Percentiles rank a stretch among this genome's conserved stretches.
Evolutionary conservation across 2,888 invertebrate genomes (phyloP).

Genomic region (Ophion ellenae): DNA sequence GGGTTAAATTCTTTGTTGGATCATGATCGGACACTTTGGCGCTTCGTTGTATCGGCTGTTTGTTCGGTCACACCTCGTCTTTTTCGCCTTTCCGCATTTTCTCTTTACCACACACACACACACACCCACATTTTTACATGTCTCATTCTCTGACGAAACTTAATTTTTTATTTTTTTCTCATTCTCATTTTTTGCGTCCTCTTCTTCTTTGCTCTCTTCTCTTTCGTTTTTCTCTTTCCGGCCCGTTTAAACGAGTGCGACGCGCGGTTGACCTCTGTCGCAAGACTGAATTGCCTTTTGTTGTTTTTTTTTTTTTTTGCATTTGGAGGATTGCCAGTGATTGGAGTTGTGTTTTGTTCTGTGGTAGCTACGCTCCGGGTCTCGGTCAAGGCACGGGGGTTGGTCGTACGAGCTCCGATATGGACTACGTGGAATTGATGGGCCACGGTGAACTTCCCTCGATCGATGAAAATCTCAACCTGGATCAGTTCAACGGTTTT

Average conservation of each 20-base stretch:
- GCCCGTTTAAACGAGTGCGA: slow-evolving; percentile 7
- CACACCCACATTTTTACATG: slow-evolving; percentile 20
- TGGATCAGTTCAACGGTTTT: slow-evolving; percentile 80
- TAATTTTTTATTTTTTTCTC: slow-evolving; percentile 9
- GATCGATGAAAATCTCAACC: slow-evolving; percentile 82
- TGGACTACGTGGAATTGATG: slow-evolving; percentile 82
- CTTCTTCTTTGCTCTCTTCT: slow-evolving; percentile 14
- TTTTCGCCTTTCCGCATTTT: slow-evolving; percentile 24
- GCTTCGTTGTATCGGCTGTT: slow-evolving; percentile 82
- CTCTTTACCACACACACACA: slow-evolving; percentile 43
- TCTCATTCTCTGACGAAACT: slow-evolving; percentile 20
- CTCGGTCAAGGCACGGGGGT: slow-evolving; percentile 79
- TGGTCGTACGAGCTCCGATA: slow-evolving; percentile 79
- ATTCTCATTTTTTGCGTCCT: background rate
- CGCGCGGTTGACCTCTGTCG: background rate
- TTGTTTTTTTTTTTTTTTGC: slow-evolving; percentile 21
- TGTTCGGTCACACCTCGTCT: slow-evolving; percentile 50
- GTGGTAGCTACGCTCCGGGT: slow-evolving; percentile 82
- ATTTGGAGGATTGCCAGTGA: slow-evolving; percentile 81
- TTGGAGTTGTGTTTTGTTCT: slow-evolving; percentile 83
- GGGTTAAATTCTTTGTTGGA: slow-evolving; percentile 32
- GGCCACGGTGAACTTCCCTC: slow-evolving; percentile 77
- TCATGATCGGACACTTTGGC: slow-evolving; percentile 67
- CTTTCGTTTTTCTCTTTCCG: background rate
- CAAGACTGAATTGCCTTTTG: slow-evolving; percentile 32